phyloP scores from a whole-genome alignment of 2,888 invertebrate species.

The Pocota personata region DNA sequence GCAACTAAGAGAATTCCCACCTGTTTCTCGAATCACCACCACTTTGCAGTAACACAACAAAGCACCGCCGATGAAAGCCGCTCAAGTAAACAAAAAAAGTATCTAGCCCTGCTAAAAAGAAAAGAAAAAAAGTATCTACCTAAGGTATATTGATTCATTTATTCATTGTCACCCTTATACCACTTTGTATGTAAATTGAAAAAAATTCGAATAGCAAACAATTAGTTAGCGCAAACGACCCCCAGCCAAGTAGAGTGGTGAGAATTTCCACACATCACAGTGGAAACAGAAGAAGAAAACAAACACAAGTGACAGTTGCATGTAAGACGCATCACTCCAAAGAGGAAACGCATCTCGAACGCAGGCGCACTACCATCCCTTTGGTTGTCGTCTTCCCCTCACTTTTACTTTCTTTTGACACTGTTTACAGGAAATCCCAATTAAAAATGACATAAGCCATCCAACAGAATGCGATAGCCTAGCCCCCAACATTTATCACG shows the following conservation, averaged over 20 bases:
- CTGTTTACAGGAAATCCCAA: slow-evolving; percentile 72
- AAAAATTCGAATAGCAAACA: slow-evolving; percentile 7
- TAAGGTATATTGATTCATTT: slow-evolving; percentile 38
- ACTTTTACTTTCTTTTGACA: slow-evolving; percentile 70
- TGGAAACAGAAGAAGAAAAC: slow-evolving; percentile 20
- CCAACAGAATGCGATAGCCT: slow-evolving; percentile 12
- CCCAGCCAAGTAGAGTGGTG: slow-evolving; percentile 26
- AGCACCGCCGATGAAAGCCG: background rate
- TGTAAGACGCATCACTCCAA: slow-evolving; percentile 51
- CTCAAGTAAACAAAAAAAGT: background rate
- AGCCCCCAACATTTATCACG: background rate
- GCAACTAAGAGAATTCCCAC: slow-evolving; percentile 8
- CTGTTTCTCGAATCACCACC: background rate
- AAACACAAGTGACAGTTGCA: slow-evolving; percentile 59
- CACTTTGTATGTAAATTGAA: background rate
- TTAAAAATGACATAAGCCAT: slow-evolving; percentile 71
- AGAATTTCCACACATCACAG: background rate
- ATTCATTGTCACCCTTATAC: slow-evolving; percentile 39
- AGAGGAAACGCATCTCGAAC: slow-evolving; percentile 66
- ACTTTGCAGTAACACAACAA: background rate
- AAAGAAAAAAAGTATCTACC: too few relatives aligned
- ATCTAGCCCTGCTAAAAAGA: background rate
- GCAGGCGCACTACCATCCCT: slow-evolving; percentile 67
- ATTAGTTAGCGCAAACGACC: slow-evolving; percentile 27
- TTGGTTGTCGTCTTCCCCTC: slow-evolving; percentile 11